These are phyloP conservation scores for Nomada hirtipes DNA, from an alignment of 2,888 invertebrate genomes.

Conservation along the genomic window DNA sequence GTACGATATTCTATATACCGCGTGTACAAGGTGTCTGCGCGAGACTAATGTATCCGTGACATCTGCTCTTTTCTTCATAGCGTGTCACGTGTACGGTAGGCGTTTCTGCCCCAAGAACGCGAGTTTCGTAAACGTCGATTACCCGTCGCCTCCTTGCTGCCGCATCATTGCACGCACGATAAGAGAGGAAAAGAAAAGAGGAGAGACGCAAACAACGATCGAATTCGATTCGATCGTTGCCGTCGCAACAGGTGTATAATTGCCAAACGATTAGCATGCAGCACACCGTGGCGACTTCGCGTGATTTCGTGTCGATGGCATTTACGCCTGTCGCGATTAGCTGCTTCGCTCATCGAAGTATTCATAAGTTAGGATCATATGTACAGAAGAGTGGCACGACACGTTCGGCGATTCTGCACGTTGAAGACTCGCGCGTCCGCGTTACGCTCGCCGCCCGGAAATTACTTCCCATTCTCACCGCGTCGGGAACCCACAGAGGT, in stretches of 20 bases:
- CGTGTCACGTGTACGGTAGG: constrained; percentile 3
- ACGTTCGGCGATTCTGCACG: background rate
- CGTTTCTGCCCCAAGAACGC: constrained; percentile 5
- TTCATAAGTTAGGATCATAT: constrained; percentile 65
- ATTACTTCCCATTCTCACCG: constrained; percentile 31
- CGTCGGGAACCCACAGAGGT: constrained; percentile 12
- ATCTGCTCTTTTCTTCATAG: constrained; percentile 1
- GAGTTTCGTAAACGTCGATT: constrained; percentile 36
- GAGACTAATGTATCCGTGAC: constrained; percentile 9
- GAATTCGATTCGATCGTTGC: constrained; percentile 11
- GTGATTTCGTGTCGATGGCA: background rate
- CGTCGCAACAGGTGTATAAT: background rate
- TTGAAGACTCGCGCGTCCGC: constrained; percentile 1
- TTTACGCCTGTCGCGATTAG: background rate
- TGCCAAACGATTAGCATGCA: background rate
- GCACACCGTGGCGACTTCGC: background rate
- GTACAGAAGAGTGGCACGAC: constrained; percentile 51
- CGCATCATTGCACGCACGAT: constrained; percentile 51
- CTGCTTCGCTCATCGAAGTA: background rate
- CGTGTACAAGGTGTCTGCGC: constrained; percentile 5
- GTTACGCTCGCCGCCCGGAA: constrained; percentile 8
- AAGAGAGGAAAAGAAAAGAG: background rate
- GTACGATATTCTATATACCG: background rate
- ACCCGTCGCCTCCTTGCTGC: background rate
- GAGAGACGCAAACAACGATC: background rate